These are phyloP conservation scores for Spizaetus ornatus DNA, from an alignment of 2,113 vertebrate species.

Conservation along the genomic window DNA sequence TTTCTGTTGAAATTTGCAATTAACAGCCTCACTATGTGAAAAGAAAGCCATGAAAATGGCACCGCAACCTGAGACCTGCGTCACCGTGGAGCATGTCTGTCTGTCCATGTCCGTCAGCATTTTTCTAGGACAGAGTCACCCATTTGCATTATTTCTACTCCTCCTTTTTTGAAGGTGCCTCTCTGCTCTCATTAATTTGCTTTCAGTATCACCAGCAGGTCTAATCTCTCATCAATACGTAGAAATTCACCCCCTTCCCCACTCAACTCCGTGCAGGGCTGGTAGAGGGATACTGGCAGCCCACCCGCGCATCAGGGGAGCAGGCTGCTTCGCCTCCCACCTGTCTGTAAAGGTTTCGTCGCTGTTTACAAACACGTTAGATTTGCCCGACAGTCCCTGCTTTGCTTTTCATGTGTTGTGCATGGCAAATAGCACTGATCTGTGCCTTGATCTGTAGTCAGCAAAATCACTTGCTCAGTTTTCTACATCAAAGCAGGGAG, in stretches of 20 bases:
- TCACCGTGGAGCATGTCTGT: background rate
- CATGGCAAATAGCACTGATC: conserved; percentile 19
- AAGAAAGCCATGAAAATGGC: background rate
- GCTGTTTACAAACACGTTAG: background rate
- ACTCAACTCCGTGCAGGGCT: background rate
- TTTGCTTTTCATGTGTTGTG: background rate
- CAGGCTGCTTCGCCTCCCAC: background rate
- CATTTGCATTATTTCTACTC: background rate
- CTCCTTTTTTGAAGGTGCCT: background rate
- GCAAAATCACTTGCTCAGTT: conserved; percentile 43
- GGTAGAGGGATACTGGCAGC: background rate
- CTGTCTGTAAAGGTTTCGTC: background rate
- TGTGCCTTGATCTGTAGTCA: conserved; percentile 56
- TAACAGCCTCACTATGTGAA: background rate
- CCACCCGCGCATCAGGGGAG: fast-evolving
- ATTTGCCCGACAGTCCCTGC: background rate
- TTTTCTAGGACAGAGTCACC: background rate
- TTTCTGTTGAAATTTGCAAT: background rate
- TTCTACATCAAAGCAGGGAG: conserved; percentile 32
- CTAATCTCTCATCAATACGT: background rate
- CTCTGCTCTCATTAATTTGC: background rate
- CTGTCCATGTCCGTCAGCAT: background rate
- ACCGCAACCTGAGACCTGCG: background rate
- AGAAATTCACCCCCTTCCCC: background rate
- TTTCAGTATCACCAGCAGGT: background rate